These are phyloP conservation scores for Prionailurus bengalensis DNA, from an alignment of 2,113 vertebrate species.

Conservation along the genomic window DNA sequence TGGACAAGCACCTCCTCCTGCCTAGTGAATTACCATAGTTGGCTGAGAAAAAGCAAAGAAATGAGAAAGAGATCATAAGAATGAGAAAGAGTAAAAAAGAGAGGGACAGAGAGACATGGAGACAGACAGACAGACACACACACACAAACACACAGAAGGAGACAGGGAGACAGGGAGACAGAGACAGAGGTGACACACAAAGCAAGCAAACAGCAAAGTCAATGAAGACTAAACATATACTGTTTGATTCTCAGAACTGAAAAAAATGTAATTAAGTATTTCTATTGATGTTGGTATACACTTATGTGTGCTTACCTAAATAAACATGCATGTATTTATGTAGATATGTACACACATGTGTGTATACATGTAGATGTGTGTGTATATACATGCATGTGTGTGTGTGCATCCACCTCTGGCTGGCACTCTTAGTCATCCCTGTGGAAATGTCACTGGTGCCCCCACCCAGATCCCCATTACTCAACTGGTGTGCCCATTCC, in stretches of 20 bases:
- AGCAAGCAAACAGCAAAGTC: not conserved
- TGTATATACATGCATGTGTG: not conserved
- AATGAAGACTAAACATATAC: not conserved
- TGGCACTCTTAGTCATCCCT: not conserved
- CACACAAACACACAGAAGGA: too few relatives aligned
- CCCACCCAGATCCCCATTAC: not conserved
- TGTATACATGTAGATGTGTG: not conserved
- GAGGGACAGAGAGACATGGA: not conserved
- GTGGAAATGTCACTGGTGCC: not conserved
- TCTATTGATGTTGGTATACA: not conserved
- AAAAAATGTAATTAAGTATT: not conserved
- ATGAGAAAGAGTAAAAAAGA: not conserved
- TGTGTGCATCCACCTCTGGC: not conserved
- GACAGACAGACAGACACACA: too few relatives aligned
- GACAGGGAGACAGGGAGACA: too few relatives aligned
- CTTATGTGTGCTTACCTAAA: not conserved
- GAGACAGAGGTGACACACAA: not conserved
- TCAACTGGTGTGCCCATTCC: not conserved
- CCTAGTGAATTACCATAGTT: not conserved
- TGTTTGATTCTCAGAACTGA: not conserved
- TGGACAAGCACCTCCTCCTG: not conserved
- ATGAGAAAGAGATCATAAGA: not conserved
- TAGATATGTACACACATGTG: not conserved
- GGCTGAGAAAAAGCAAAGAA: not conserved
- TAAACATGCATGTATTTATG: not conserved